Conservation (phyloP, 2,113 vertebrate genomes). For the Benitochromis conjunctus region DNA sequence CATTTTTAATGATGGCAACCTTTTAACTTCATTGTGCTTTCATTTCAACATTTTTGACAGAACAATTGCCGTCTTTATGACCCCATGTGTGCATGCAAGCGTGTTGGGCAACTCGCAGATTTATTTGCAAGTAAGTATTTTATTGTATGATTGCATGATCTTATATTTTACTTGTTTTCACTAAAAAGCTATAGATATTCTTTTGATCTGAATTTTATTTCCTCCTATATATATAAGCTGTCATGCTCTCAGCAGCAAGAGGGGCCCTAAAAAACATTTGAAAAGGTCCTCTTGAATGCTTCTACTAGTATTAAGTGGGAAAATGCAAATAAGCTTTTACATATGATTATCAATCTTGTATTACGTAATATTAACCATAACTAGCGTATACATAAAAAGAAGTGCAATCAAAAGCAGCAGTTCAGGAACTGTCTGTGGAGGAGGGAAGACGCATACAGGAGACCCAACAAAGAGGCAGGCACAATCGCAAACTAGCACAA, state of each 20-base stretch:
- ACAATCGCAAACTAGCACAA: background rate
- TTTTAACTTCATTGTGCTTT: background rate
- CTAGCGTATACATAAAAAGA: background rate
- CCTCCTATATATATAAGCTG: background rate
- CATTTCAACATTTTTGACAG: background rate
- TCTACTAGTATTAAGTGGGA: background rate
- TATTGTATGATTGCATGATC: background rate
- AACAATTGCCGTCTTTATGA: background rate
- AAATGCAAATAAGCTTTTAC: background rate
- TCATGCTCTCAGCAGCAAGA: background rate
- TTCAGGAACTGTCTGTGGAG: background rate
- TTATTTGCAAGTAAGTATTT: background rate
- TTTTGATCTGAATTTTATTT: background rate
- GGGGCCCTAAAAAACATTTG: background rate
- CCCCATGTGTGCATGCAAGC: background rate
- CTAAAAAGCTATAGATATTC: background rate
- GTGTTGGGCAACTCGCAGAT: background rate
- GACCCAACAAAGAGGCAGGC: background rate
- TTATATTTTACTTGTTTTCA: background rate
- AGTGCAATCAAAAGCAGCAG: background rate
- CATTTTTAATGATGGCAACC: background rate
- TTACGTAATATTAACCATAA: background rate
- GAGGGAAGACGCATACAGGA: background rate
- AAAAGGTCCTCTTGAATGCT: background rate
- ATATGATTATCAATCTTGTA: background rate